Base-by-base conservation (phyloP, 2,888 invertebrate species). In the Drosophila seclusa region DNA sequence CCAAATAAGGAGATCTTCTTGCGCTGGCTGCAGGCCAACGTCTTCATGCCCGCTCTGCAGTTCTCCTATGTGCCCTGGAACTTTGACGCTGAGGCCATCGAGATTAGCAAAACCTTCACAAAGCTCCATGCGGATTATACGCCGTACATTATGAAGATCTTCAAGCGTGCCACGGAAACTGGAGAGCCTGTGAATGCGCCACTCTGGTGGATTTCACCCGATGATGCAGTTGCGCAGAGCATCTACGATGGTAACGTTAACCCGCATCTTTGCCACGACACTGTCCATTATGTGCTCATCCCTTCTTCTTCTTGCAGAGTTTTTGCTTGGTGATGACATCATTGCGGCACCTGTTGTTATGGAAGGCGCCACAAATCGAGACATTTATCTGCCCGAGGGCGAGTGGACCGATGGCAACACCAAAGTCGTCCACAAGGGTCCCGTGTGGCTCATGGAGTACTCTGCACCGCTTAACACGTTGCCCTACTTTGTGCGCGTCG, bases 151-250 rank as follows among this genome's bases (percentile, higher is more conserved):
- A 93, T 95, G 77, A 92, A 94, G 4, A 95, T 95, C 0, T 96
- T 96, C 94, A 88, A 94, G 58, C 92, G 94, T 7, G 94, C 95
- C 0, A 94, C 95, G 0, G 78, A 85, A 2, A 93, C 94, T 2
- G 97, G 97, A 1, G 94, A 94, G 3, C 97, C 97, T 0, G 95
- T 97, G 16, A 97, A 97, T 92, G 94, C 96, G 4, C 98, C 98
- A 0, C 94, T 98, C 42, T 98, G 98, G 98, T 98, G 97, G 97
- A 90, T 96, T 0, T 96, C 95, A 81, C 97, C 97, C 0, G 91
- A 90, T 0, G 96, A 97, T 86, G 86, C 91, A 31, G 94, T 94
- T 24, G 96, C 97, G 0, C 93, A 94, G n/a, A 86, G 91, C 59
- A 94, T 94, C 67, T 94, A 94, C 92, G 95, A 95, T 82, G 94